Percentiles rank a stretch among this genome's conserved stretches.
These are phyloP conservation scores for Pteruthius melanotis DNA, from an alignment of 2,113 vertebrate genomes.

Conservation along the genomic window DNA sequence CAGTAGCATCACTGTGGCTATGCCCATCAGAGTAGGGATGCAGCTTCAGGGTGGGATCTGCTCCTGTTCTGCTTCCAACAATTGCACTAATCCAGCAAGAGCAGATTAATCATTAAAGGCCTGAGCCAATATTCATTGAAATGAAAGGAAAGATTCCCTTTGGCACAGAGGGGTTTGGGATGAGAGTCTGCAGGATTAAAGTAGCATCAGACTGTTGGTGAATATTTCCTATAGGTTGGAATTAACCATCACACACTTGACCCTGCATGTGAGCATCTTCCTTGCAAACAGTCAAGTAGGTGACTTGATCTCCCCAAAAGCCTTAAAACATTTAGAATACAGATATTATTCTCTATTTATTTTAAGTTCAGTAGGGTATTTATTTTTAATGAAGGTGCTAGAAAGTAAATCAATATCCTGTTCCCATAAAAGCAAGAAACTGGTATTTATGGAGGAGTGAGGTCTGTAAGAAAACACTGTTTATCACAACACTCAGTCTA, in stretches of 20 bases:
- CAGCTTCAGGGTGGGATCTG: not conserved
- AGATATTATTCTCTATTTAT: not conserved
- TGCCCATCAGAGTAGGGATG: not conserved
- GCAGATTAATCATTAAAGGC: not conserved
- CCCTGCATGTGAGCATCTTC: not conserved
- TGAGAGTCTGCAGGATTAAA: not conserved
- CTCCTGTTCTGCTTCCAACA: not conserved
- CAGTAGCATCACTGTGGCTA: not conserved
- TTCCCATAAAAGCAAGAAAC: not conserved
- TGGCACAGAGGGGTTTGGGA: not conserved
- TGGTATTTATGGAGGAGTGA: not conserved
- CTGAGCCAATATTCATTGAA: not conserved
- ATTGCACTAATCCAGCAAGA: not conserved
- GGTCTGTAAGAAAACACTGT: not conserved
- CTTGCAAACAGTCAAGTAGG: not conserved
- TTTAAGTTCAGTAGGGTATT: not conserved
- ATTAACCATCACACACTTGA: not conserved
- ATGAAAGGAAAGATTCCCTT: not conserved
- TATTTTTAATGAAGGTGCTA: not conserved
- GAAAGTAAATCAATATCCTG: not conserved
- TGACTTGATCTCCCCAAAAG: not conserved
- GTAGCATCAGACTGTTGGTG: not conserved
- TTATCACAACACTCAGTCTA: not conserved
- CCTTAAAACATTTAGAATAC: not conserved
- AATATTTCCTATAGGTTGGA: not conserved